Base-by-base conservation (phyloP, 2,113 vertebrate species). In the Turnix velox region DNA sequence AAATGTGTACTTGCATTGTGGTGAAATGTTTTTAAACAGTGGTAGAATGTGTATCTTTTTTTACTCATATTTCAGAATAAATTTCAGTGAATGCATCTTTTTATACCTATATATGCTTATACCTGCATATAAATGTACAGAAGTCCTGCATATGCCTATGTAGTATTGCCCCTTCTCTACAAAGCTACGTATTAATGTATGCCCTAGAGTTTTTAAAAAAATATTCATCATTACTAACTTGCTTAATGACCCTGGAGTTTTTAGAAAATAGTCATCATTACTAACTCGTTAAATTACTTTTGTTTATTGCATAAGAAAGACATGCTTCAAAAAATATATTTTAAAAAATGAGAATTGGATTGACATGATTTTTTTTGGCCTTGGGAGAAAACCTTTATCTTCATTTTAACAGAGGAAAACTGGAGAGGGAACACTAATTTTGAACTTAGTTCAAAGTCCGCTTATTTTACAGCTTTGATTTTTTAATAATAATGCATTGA, bases 1-100 rank as follows among this genome's bases (percentile, higher is more conserved):
- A 87, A 61, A 66, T 40, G 22, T 11, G 0, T 68, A 52, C 74
- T 73, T 89, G 5, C 16, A 4, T 61, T 39, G 4, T 59, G 12
- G 12, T 75, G 39, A 10, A 4, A 2, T 2, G 55, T 71, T 74
- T 74, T 63, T 9, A 10, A 48, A 57, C 7, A 22, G 25, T 65
- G 35, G 10, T 25, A 31, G 25, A 54, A 63, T 13, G 31, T 0
- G 0, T 37, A 13, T 57, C 4, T 80, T 4, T 49, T 45, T 71
- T 84, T 72, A 42, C 10, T 48, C 54, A 8, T 24, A 55, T 51
- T 93, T 83, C 23, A 46, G 30, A 63, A 43, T 40, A 23, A 84
- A 59, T 5, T 40, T 52, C 49, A 55, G 4, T 71, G 4, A 54
- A 8, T 67, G 14, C 9, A n/a, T 52, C 1, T 74, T 1, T 27